Evolutionary conservation across 2,797 vertebrate species (phyloP).

Genomic region (Merluccius polli): DNA sequence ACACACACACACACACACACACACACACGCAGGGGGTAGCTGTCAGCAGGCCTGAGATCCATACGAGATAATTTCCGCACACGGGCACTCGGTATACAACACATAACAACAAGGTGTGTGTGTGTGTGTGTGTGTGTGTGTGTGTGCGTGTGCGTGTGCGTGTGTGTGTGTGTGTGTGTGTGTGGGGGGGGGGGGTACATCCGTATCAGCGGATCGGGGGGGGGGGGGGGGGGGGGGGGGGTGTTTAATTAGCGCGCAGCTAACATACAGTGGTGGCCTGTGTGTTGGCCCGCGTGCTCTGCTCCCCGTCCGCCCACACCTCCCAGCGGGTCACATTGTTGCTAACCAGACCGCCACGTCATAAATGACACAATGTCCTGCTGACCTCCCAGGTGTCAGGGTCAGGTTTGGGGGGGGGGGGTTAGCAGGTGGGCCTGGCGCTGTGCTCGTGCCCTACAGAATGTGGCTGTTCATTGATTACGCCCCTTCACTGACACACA

Average conservation of each 20-base stretch:
- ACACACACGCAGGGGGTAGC: slow-evolving; percentile 4
- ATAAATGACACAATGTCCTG: slow-evolving; percentile 51
- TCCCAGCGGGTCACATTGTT: slow-evolving; percentile 30
- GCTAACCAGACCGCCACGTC: slow-evolving; percentile 41
- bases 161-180: background rate
- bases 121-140: background rate
- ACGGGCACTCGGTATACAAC: background rate
- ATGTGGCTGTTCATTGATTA: slow-evolving; percentile 49
- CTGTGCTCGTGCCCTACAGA: slow-evolving; percentile 39
- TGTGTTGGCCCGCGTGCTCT: slow-evolving; percentile 29
- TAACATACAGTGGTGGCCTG: background rate
- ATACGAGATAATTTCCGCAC: slow-evolving; percentile 1
- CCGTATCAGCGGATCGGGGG: too few relatives aligned
- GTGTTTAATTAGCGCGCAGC: background rate
- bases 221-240: background rate
- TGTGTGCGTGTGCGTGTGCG: background rate
- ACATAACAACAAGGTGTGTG: background rate
- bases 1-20: background rate
- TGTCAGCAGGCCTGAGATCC: slow-evolving; percentile 25
- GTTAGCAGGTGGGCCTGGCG: slow-evolving; percentile 40
- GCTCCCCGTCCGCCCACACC: slow-evolving; percentile 54
- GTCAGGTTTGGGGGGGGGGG: slow-evolving; percentile 33
- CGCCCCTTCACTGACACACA: slow-evolving; percentile 8
- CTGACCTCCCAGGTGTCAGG: slow-evolving; percentile 63
- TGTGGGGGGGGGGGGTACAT: background rate